phyloP scores from a whole-genome alignment of 2,113 vertebrate species.

The Carassius carassius region DNA sequence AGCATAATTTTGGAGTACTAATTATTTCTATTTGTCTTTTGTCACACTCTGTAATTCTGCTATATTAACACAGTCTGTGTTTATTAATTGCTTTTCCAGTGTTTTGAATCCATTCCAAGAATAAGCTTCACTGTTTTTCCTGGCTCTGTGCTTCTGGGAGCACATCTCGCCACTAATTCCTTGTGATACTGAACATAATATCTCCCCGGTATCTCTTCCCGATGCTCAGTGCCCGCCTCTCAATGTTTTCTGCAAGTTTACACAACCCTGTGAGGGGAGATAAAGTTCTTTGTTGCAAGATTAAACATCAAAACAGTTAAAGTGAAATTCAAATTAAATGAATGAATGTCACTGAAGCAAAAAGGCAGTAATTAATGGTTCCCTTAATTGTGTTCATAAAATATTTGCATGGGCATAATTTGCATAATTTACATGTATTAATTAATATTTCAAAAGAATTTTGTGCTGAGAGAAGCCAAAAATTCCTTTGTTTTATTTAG shows the following conservation, averaged over 20 bases:
- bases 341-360: slow-evolving; percentile 99
- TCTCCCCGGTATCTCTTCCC: slow-evolving; percentile 81
- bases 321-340: slow-evolving; percentile 99
- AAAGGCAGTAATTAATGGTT: slow-evolving; percentile 99
- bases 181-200: slow-evolving; percentile 85
- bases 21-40: slow-evolving; percentile 99
- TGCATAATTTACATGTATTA: slow-evolving; percentile 99
- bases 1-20: slow-evolving; percentile 99
- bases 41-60: slow-evolving; percentile 99
- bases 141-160: slow-evolving; percentile 86
- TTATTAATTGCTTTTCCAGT: slow-evolving; percentile 99
- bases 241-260: slow-evolving; percentile 93
- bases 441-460: slow-evolving; percentile 99
- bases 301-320: slow-evolving; percentile 99
- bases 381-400: slow-evolving; percentile 99
- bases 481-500: slow-evolving; percentile 99
- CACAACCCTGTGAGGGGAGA: slow-evolving; percentile 92
- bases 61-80: slow-evolving; percentile 99
- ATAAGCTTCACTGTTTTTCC: slow-evolving; percentile 91
- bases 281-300: slow-evolving; percentile 99
- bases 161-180: slow-evolving; percentile 87
- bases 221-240: slow-evolving; percentile 84
- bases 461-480: slow-evolving; percentile 99
- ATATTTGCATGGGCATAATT: slow-evolving; percentile 99
- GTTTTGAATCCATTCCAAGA: slow-evolving; percentile 98